Evolutionary conservation across 2,113 vertebrate species (phyloP).

Genomic region (Entomyzon cyanotis): DNA sequence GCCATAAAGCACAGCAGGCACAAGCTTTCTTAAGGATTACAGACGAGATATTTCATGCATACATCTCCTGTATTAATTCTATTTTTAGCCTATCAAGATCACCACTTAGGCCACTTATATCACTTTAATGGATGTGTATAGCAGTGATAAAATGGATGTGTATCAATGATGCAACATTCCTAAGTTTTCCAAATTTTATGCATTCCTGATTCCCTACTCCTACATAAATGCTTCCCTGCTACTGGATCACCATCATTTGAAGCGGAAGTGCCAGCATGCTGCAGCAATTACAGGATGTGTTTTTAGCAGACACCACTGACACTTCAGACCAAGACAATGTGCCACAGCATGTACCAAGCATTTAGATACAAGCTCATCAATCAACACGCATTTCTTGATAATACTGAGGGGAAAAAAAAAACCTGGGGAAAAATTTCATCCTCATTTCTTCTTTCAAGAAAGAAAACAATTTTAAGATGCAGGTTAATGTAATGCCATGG

Average conservation of each 20-base stretch:
- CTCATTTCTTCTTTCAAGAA: neutral
- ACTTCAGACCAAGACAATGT: neutral
- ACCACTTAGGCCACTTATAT: neutral
- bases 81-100: neutral
- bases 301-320: neutral
- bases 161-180: neutral
- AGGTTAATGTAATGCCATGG: neutral
- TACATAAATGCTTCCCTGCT: neutral
- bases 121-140: accelerated
- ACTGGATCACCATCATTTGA: accelerated
- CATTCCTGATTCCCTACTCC: neutral
- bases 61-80: neutral
- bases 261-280: neutral
- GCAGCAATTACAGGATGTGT: neutral
- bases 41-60: neutral
- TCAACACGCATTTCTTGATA: neutral
- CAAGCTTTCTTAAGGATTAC: neutral
- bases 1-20: neutral
- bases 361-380: neutral
- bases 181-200: neutral
- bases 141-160: neutral
- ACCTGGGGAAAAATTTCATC: neutral
- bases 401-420: neutral
- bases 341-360: neutral
- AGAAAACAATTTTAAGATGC: neutral